These are phyloP conservation scores for Phrynocephalus versicolor DNA, from an alignment of 2,113 vertebrate genomes.

Conservation along the genomic window DNA sequence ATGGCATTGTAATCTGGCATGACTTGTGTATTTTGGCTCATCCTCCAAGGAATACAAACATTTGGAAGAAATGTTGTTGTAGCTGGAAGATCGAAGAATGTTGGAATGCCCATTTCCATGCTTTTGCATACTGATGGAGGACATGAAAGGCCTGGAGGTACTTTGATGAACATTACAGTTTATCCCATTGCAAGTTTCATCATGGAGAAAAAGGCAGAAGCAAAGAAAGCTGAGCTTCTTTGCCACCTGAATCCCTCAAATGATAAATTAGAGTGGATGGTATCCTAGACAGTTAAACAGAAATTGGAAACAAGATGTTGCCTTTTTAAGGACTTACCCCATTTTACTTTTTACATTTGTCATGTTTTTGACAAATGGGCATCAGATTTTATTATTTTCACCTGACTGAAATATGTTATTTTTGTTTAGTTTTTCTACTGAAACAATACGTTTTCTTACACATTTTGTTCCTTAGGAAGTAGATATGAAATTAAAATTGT, in stretches of 20 bases:
- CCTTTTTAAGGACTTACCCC: background rate
- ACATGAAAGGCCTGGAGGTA: conserved; percentile 90
- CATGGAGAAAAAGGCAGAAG: background rate
- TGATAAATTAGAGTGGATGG: background rate
- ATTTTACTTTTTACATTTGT: background rate
- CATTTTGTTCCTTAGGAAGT: background rate
- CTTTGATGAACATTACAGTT: background rate
- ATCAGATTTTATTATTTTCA: background rate
- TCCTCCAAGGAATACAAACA: conserved; percentile 84
- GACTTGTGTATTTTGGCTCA: background rate
- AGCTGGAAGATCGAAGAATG: conserved; percentile 91
- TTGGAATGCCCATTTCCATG: conserved; percentile 94
- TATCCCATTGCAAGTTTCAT: background rate
- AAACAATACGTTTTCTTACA: background rate
- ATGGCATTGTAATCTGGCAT: background rate
- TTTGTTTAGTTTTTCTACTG: background rate
- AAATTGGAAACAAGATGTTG: background rate
- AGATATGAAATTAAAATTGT: background rate
- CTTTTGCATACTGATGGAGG: conserved; percentile 87
- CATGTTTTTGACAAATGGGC: background rate
- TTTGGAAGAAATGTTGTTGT: conserved; percentile 92
- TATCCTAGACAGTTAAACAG: background rate
- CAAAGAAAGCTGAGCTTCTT: background rate
- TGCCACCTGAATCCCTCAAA: background rate
- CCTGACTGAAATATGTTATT: background rate